Conservation (phyloP, 2,797 vertebrate species). For the Picus viridis region DNA sequence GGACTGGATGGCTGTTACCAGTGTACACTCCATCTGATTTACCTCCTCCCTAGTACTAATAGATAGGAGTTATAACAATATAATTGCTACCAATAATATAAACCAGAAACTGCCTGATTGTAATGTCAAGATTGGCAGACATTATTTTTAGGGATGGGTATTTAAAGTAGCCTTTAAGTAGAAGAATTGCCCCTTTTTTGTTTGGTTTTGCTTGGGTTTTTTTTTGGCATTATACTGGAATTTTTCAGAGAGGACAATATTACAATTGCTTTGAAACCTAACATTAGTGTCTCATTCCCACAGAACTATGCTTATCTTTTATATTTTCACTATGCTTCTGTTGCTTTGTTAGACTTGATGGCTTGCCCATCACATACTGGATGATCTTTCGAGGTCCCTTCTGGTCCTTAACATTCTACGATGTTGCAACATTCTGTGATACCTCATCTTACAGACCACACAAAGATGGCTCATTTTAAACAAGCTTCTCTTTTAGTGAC, state of each 20-base stretch:
- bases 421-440: no score
- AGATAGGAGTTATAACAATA: not conserved
- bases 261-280: not conserved
- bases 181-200: not conserved
- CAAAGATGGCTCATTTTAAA: not conserved
- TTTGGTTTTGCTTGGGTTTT: not conserved
- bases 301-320: not conserved
- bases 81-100: not conserved
- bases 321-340: accelerated
- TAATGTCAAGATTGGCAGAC: not conserved
- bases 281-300: accelerated
- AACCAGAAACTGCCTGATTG: not conserved
- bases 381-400: no score
- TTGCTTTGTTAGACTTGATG: not conserved
- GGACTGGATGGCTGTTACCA: not conserved
- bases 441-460: not conserved
- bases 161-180: not conserved
- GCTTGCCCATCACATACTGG: accelerated
- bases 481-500: not conserved
- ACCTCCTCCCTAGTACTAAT: not conserved
- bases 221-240: not conserved
- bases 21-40: not conserved
- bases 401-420: no score
- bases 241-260: not conserved
- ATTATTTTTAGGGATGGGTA: not conserved